phyloP scores from a whole-genome alignment of 2,113 vertebrate species.

The Apteryx mantelli region DNA sequence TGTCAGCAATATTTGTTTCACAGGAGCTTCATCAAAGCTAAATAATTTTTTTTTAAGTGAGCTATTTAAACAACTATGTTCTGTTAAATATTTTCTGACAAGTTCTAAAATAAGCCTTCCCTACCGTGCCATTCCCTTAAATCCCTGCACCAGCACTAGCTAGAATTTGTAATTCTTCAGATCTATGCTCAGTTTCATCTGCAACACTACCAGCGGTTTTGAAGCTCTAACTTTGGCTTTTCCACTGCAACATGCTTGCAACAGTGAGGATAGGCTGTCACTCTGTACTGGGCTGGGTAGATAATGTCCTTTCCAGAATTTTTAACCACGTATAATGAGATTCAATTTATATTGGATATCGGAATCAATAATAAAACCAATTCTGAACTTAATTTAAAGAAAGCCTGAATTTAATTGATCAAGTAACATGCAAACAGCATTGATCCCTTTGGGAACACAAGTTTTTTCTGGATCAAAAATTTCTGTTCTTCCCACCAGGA shows the following conservation, averaged over 20 bases:
- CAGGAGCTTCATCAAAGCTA: neutral
- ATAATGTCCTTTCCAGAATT: neutral
- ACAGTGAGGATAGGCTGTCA: neutral
- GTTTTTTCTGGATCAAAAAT: no score
- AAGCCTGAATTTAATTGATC: neutral
- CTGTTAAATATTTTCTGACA: neutral
- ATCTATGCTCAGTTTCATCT: neutral
- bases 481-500: neutral
- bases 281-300: neutral
- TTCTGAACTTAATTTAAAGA: neutral
- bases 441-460: neutral
- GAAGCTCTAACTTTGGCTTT: neutral
- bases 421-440: neutral
- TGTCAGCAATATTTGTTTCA: neutral
- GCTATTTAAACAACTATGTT: neutral
- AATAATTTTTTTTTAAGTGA: neutral
- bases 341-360: neutral
- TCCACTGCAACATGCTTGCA: neutral
- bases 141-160: neutral
- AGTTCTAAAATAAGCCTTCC: neutral
- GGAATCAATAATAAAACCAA: neutral
- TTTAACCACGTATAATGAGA: neutral
- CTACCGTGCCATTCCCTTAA: no score
- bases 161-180: neutral
- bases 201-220: neutral